A percentile compares a stretch with the other conserved stretches of the same genome.
Conservation (phyloP, 1,140 invertebrate species). For the Nephotettix cincticeps region DNA sequence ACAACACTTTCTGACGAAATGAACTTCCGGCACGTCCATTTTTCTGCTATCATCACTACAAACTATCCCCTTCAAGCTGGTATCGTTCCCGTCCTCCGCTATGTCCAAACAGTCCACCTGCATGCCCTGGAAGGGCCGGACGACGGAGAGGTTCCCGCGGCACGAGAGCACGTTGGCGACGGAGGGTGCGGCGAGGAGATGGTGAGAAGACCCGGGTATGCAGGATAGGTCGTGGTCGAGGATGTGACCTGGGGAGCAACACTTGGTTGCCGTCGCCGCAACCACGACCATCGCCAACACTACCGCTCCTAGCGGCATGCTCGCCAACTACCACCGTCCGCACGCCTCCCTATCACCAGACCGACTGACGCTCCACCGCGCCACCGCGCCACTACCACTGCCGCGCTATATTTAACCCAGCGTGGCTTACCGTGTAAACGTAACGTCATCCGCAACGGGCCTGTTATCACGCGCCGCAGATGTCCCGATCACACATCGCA, state of each 20-base stretch:
- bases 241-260: constrained; percentile 27
- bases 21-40: constrained; percentile 25
- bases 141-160: background rate
- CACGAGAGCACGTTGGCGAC: background rate
- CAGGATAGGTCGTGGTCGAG: constrained; percentile 12
- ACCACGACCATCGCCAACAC: constrained; percentile 8
- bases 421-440: too few relatives aligned
- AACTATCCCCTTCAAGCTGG: constrained; percentile 5
- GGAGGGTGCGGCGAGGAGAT: constrained; percentile 20
- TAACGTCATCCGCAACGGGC: too few relatives aligned
- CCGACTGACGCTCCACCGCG: background rate
- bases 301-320: background rate
- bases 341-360: background rate
- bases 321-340: background rate
- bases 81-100: background rate
- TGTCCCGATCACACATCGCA: too few relatives aligned
- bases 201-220: background rate
- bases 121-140: constrained; percentile 1
- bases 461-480: too few relatives aligned
- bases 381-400: background rate
- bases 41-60: constrained; percentile 8
- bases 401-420: constrained; percentile 2
- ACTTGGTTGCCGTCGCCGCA: constrained; percentile 21
- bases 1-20: constrained; percentile 34
- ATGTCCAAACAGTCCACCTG: constrained; percentile 29